These are phyloP conservation scores for Acronicta aceris DNA, from an alignment of 2,888 invertebrate species.

Conservation along the genomic window DNA sequence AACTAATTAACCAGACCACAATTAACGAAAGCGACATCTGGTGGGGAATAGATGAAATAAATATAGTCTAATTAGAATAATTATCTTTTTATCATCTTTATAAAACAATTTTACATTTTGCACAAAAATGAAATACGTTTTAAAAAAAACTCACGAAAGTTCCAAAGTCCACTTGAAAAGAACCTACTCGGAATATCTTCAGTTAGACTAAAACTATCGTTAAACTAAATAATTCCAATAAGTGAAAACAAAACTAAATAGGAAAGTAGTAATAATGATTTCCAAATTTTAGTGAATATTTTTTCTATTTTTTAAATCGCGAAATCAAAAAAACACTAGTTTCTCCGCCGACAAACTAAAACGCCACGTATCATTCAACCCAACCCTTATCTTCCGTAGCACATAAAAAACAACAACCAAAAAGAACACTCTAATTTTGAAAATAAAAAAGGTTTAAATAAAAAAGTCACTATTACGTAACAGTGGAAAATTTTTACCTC, in stretches of 20 bases:
- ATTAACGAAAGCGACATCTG: constrained; percentile 48
- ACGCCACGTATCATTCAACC: background rate
- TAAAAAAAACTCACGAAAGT: background rate
- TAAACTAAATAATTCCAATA: background rate
- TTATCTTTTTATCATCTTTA: background rate
- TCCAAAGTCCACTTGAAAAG: background rate
- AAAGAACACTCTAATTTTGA: constrained; percentile 14
- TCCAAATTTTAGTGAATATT: background rate
- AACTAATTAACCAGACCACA: background rate
- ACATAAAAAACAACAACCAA: constrained; percentile 2
- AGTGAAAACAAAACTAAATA: background rate
- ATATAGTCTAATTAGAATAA: constrained; percentile 31
- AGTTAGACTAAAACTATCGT: too few species aligned
- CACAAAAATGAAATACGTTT: background rate
- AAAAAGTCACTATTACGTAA: constrained; percentile 66
- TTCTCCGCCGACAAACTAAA: background rate
- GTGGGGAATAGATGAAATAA: constrained; percentile 32
- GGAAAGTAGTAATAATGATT: background rate
- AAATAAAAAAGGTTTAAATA: constrained; percentile 31
- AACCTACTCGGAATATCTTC: background rate
- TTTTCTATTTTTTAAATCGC: background rate
- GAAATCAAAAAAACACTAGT: background rate
- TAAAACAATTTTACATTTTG: background rate
- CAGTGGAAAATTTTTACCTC: constrained; percentile 79
- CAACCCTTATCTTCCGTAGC: background rate